Evolutionary conservation across 2,888 invertebrate genomes (phyloP).

Genomic region (Perizoma flavofasciatum): DNA sequence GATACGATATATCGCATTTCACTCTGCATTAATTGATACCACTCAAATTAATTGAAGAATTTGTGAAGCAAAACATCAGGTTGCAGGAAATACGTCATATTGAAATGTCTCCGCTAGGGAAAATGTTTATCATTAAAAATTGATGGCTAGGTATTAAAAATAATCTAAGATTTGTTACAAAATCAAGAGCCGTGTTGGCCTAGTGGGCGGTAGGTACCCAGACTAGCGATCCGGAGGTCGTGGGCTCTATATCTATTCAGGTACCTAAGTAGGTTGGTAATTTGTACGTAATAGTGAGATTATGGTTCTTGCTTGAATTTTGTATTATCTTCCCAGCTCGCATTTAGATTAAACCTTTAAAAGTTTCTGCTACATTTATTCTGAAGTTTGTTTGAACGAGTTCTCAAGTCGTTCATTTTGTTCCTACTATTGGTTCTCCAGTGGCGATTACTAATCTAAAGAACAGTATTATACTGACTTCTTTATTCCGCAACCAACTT

Average conservation of each 20-base stretch:
- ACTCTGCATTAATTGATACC: slow-evolving; percentile 33
- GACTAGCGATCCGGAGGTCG: too few species aligned
- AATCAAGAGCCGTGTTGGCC: too few species aligned
- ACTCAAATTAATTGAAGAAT: slow-evolving; percentile 35
- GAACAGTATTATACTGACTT: too few species aligned
- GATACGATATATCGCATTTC: slow-evolving; percentile 29
- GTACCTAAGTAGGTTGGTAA: slow-evolving; percentile 4
- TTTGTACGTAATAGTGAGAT: slow-evolving; percentile 47
- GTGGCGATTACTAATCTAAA: not conserved
- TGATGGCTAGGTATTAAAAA: not conserved
- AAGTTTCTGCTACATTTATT: slow-evolving; percentile 76
- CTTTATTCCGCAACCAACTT: too few species aligned
- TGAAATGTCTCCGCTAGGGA: slow-evolving; percentile 19
- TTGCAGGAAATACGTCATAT: slow-evolving; percentile 15
- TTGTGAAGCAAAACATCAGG: slow-evolving; percentile 24
- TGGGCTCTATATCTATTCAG: too few species aligned
- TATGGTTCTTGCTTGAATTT: slow-evolving; percentile 56
- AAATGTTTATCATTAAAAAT: slow-evolving; percentile 11
- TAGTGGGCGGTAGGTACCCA: too few species aligned
- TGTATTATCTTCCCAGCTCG: slow-evolving; percentile 55
- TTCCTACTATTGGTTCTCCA: slow-evolving; percentile 46
- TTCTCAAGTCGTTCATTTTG: slow-evolving; percentile 54
- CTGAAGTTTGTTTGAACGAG: slow-evolving; percentile 62
- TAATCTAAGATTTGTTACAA: not conserved
- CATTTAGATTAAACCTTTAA: slow-evolving; percentile 69